Base-by-base conservation (phyloP, 1,140 invertebrate genomes). In the Aphaenogaster floridana region DNA sequence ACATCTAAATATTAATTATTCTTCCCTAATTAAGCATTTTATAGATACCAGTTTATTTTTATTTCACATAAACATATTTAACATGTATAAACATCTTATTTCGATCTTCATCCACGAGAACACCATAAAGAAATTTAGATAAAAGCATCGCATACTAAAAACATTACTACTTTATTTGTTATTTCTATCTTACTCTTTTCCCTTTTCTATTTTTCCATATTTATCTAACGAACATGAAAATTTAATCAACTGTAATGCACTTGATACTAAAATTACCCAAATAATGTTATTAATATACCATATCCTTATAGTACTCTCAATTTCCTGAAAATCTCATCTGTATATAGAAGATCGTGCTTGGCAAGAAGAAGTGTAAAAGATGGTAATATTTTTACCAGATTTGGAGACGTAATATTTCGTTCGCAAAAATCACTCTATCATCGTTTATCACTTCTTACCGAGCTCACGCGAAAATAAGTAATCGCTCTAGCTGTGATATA, bases 361-460 rank as follows among this genome's bases (percentile, higher is more conserved):
- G 11, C 1, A 50, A 50, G 50, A 69, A 69, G 21, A 69, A 69
- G 21, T 50, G 11, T 34, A 50, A 50, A 69, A 69, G 42, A 42
- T 48, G 39, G 50, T 69, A 69, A 69, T 50, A 69, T 50, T 21
- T 50, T 69, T 50, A 69, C 21, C 13, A 69, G 66, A 69, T 69
- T 69, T 69, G 42, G 42, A 48, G 66, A 48, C 21, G 21, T 69
- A 69, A 69, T 69, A 69, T 69, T 17, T 69, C 21, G 28, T 69
- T 69, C 45, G 42, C 6, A 21, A 69, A 69, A 69, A 69, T 69
- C 66, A 50, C 42, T 50, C 6, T 69, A 69, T 69, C 66, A 69
- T 69, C 66, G 42, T 50, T 69, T 50, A 69, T 69, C 42, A 69
- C 66, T 69, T 69, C 50, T 50, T 50, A 69, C 21, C 42, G 9